Base-by-base conservation (phyloP, 2,113 vertebrate genomes). In the Cariama cristata region DNA sequence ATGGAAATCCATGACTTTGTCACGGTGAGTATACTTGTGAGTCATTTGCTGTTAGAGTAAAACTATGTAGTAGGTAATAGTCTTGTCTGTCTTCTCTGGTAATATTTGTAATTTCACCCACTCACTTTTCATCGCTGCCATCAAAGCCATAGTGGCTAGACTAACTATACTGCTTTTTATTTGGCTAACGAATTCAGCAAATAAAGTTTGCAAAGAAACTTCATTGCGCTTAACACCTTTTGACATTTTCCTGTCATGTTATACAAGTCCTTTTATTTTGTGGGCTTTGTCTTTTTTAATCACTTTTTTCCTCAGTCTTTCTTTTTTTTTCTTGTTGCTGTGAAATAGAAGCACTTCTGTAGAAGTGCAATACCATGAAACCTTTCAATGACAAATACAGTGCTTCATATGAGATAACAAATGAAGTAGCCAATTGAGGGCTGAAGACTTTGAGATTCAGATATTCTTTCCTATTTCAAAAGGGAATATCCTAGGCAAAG, bases 1-100 rank as follows among this genome's bases (percentile, higher is more conserved):
- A 83, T 99, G 99, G 99, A 99, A 98, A 91, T 98, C 99, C 21
- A 98, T 98, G 97, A 98, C 98, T 3, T 75, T 99, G 45, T 93
- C 98, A 68, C 96, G 95, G 99, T 99, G 92, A 76, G 98, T 95
- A 33, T 71, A n/a, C 50, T 71, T 72, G 28, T 49, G 50, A 89
- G 68, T 86, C 74, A 59, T 80, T 80, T 64, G 53, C 74, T 93
- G 32, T 60, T 73, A 49, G 7, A 27, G 14, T 79, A 79, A 71
- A 64, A 24, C 27, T 40, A 6, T 64, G 50, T 84, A 35, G 27
- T 80, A 38, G 8, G 27, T 56, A 53, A 58, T 81, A 79, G 42
- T 68, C 21, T 81, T 93, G 23, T 38, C 42, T 85, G 40, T 85
- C 35, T 83, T 93, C 53, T 82, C 81, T 92, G 52, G 17, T 83